These are phyloP conservation scores for Colossoma macropomum DNA, from an alignment of 2,113 vertebrate genomes.

Conservation along the genomic window DNA sequence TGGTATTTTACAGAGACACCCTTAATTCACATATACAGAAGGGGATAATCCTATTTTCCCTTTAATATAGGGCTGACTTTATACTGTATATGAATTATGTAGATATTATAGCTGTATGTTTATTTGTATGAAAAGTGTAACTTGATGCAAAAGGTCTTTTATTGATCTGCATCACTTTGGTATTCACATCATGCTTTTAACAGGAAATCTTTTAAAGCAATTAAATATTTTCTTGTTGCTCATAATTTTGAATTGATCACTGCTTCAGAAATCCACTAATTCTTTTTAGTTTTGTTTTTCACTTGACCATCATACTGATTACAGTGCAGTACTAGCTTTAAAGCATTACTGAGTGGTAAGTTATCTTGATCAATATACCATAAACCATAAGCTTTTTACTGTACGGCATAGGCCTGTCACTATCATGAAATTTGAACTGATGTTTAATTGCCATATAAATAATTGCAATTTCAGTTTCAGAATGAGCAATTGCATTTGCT, in stretches of 20 bases:
- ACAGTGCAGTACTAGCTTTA: background rate
- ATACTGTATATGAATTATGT: constrained; percentile 30
- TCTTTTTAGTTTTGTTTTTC: constrained; percentile 1
- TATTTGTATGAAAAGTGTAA: constrained; percentile 36
- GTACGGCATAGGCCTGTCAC: too few species aligned
- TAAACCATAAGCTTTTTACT: too few species aligned
- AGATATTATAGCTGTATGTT: constrained; percentile 37
- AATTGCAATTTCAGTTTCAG: too few species aligned
- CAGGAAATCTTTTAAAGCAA: constrained; percentile 36
- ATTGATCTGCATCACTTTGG: constrained; percentile 42
- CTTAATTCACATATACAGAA: constrained; percentile 53
- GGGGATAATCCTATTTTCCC: constrained; percentile 29
- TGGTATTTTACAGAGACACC: constrained; percentile 60
- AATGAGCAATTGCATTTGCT: too few species aligned
- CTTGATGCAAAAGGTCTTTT: constrained; percentile 40
- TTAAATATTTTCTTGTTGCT: constrained; percentile 22
- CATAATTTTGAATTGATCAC: constrained; percentile 25
- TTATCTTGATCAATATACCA: too few species aligned
- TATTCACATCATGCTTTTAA: constrained; percentile 39
- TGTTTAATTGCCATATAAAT: too few species aligned
- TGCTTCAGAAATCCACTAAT: constrained; percentile 16
- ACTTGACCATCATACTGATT: background rate
- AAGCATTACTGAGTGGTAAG: too few species aligned
- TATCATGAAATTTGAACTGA: too few species aligned
- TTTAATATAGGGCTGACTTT: constrained; percentile 25